These are phyloP conservation scores for Oxyruncus cristatus DNA, from an alignment of 2,113 vertebrate genomes.

Conservation along the genomic window DNA sequence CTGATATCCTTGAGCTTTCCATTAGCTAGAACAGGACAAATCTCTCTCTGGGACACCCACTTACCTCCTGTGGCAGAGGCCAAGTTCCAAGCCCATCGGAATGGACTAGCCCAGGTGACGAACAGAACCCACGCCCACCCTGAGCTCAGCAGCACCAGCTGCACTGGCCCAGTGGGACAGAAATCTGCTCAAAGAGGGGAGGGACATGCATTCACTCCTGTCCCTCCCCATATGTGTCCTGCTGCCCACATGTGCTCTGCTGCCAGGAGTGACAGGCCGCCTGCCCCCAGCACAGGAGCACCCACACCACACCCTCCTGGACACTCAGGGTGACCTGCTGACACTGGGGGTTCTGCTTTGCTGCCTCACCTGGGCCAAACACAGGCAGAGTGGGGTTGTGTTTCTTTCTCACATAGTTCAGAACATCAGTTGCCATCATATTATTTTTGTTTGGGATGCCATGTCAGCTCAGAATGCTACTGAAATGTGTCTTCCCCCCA, in stretches of 20 bases:
- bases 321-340: neutral
- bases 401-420: neutral
- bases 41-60: neutral
- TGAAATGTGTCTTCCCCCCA: slow-evolving; percentile 37
- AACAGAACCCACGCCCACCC: rapidly evolving
- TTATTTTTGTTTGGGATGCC: slow-evolving; percentile 9
- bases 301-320: neutral
- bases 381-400: neutral
- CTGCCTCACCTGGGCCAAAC: neutral
- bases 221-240: neutral
- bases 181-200: neutral
- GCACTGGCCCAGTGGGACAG: neutral
- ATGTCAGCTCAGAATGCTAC: slow-evolving; percentile 33
- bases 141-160: neutral
- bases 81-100: rapidly evolving
- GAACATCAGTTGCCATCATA: neutral
- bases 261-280: neutral
- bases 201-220: neutral
- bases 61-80: neutral
- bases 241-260: neutral
- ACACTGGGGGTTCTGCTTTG: neutral
- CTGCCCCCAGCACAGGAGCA: neutral
- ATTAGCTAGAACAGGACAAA: neutral
- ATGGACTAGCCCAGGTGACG: rapidly evolving
- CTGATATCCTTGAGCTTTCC: too few species aligned